These are phyloP conservation scores for Paedocypris micromegethes DNA, from an alignment of 2,797 vertebrate genomes.

Conservation along the genomic window DNA sequence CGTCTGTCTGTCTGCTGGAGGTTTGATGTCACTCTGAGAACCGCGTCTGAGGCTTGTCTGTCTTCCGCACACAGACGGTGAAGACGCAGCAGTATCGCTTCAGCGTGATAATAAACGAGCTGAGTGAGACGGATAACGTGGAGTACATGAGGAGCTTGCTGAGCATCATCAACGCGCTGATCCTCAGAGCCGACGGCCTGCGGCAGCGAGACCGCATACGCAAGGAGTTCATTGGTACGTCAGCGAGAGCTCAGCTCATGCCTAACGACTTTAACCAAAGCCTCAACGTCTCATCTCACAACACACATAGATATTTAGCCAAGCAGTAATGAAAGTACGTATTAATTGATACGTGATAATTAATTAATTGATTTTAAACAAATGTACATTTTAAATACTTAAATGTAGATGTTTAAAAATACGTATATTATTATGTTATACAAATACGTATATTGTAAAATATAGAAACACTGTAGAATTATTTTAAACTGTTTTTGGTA, in stretches of 20 bases:
- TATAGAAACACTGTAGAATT: too few species aligned
- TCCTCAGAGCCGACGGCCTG: conserved; percentile 84
- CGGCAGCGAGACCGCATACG: conserved; percentile 81
- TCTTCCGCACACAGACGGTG: conserved; percentile 67
- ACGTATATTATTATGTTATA: too few species aligned
- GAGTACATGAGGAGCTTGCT: conserved; percentile 91
- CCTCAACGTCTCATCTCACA: too few species aligned
- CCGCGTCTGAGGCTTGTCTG: not conserved
- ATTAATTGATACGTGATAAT: too few species aligned
- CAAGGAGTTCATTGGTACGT: conserved; percentile 89
- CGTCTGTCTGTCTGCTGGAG: not conserved
- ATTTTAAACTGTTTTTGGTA: too few species aligned
- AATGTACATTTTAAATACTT: too few species aligned
- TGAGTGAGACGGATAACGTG: conserved; percentile 83
- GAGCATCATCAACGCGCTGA: conserved; percentile 90
- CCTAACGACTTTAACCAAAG: too few species aligned
- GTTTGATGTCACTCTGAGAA: not conserved
- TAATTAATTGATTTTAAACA: too few species aligned
- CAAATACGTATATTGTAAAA: too few species aligned
- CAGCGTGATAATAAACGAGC: conserved; percentile 89
- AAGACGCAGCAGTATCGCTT: conserved; percentile 95
- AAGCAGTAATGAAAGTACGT: too few species aligned
- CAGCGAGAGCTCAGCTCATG: not conserved
- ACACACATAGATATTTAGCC: too few species aligned
- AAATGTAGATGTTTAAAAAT: too few species aligned